These are phyloP conservation scores for Diplolepis rosae DNA, from an alignment of 2,888 invertebrate species.

Conservation along the genomic window DNA sequence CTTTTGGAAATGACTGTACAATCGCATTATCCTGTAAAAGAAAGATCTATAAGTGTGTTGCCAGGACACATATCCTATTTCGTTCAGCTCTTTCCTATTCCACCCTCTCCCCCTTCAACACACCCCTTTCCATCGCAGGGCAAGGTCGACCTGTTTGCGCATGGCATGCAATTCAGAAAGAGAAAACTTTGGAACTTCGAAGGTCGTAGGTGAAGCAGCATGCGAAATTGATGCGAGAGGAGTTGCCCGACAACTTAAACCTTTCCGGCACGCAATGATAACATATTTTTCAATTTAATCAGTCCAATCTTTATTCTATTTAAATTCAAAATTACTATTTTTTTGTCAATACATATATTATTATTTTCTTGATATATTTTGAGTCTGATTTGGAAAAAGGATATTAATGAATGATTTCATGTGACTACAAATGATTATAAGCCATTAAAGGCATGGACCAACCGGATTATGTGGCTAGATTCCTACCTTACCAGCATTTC, in stretches of 20 bases:
- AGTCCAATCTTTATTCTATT: too few relatives aligned
- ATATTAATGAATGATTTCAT: too few relatives aligned
- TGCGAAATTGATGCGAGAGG: conserved; percentile 37
- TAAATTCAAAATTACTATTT: too few relatives aligned
- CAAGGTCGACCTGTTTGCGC: conserved; percentile 42
- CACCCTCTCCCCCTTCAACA: conserved; percentile 2
- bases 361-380: too few relatives aligned
- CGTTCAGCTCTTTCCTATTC: conserved; percentile 34
- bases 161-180: conserved; percentile 19
- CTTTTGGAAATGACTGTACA: conserved; percentile 28
- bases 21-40: conserved; percentile 22
- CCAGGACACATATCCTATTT: conserved; percentile 11
- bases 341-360: too few relatives aligned
- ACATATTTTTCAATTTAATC: too few relatives aligned
- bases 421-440: too few relatives aligned
- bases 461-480: too few relatives aligned
- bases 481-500: too few relatives aligned
- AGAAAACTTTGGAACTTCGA: conserved; percentile 41
- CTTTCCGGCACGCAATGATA: background rate
- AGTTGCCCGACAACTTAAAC: background rate
- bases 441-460: too few relatives aligned
- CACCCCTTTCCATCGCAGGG: conserved; percentile 28
- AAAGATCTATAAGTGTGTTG: conserved; percentile 11
- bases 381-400: too few relatives aligned
- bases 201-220: conserved; percentile 43